phyloP scores from a whole-genome alignment of 1,140 invertebrate species.

The Tetramorium simillimum region DNA sequence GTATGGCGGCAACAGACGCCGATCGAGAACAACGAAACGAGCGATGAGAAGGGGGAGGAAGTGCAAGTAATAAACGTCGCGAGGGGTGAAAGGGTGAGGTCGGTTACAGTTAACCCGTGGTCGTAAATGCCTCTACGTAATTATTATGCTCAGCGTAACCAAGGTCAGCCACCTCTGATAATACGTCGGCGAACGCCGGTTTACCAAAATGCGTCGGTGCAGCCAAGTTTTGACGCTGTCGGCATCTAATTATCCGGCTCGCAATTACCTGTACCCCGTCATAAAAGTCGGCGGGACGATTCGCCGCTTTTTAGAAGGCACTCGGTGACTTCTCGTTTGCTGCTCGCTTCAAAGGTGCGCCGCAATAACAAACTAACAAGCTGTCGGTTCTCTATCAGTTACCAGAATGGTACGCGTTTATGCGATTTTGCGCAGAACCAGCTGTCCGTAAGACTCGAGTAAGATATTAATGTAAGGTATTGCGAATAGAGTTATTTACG shows the following conservation, averaged over 20 bases:
- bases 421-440: neutral
- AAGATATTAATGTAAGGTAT: neutral
- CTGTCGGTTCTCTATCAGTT: neutral
- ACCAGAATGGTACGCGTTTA: neutral
- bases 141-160: conserved; percentile 37
- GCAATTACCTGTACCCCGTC: conserved; percentile 39
- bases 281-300: conserved; percentile 22
- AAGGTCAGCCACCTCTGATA: conserved; percentile 32
- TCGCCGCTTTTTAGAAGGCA: conserved; percentile 11
- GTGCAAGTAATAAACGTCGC: conserved; percentile 43
- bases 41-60: conserved; percentile 33
- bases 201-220: conserved; percentile 27
- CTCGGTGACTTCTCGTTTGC: conserved; percentile 9
- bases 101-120: conserved; percentile 37
- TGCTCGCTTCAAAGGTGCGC: conserved; percentile 1
- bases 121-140: conserved; percentile 55
- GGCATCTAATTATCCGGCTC: conserved; percentile 27
- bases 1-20: neutral
- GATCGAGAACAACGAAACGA: conserved; percentile 11
- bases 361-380: conserved; percentile 35
- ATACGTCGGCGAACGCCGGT: conserved; percentile 4
- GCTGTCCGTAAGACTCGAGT: neutral
- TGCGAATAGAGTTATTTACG: neutral
- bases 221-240: conserved; percentile 6
- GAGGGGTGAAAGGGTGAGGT: neutral